Evolutionary conservation across 2,888 invertebrate genomes (phyloP).

Genomic region (Eristalinus aeneus): DNA sequence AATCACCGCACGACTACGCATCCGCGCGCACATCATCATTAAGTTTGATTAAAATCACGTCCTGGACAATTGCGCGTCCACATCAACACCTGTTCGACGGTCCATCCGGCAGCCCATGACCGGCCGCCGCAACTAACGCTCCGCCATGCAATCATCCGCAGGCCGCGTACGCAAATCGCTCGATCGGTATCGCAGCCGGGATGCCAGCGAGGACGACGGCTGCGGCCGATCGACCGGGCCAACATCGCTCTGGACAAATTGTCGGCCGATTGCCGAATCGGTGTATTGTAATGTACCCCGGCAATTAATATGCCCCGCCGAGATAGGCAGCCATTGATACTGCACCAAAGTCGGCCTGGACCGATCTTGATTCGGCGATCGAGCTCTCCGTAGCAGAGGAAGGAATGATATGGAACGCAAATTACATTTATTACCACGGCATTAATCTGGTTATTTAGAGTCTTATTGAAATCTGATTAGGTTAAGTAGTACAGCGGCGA

Average conservation of each 20-base stretch:
- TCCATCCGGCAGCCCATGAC: slow-evolving; percentile 3
- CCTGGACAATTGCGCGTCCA: slow-evolving; percentile 72
- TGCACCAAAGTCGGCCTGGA: neutral
- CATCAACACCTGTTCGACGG: slow-evolving; percentile 65
- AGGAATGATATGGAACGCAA: slow-evolving; percentile 74
- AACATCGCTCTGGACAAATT: slow-evolving; percentile 55
- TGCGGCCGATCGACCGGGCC: slow-evolving; percentile 2
- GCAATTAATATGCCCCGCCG: slow-evolving; percentile 65
- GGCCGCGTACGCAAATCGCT: slow-evolving; percentile 66
- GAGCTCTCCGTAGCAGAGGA: slow-evolving; percentile 42
- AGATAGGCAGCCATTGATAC: slow-evolving; percentile 65
- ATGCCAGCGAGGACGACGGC: neutral
- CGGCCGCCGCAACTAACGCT: neutral
- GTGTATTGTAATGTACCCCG: slow-evolving; percentile 64
- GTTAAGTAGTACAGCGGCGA: slow-evolving; percentile 70
- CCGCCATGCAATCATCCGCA: slow-evolving; percentile 41
- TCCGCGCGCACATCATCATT: slow-evolving; percentile 68
- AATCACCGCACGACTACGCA: slow-evolving; percentile 43
- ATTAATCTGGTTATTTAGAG: slow-evolving; percentile 78
- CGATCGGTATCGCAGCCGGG: slow-evolving; percentile 60
- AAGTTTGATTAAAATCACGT: slow-evolving; percentile 78
- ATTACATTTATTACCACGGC: slow-evolving; percentile 78
- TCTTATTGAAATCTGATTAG: slow-evolving; percentile 78
- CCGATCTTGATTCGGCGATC: slow-evolving; percentile 59
- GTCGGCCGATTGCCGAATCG: slow-evolving; percentile 65